Conservation (phyloP, 2,113 vertebrate genomes). For the Ahaetulla prasina region DNA sequence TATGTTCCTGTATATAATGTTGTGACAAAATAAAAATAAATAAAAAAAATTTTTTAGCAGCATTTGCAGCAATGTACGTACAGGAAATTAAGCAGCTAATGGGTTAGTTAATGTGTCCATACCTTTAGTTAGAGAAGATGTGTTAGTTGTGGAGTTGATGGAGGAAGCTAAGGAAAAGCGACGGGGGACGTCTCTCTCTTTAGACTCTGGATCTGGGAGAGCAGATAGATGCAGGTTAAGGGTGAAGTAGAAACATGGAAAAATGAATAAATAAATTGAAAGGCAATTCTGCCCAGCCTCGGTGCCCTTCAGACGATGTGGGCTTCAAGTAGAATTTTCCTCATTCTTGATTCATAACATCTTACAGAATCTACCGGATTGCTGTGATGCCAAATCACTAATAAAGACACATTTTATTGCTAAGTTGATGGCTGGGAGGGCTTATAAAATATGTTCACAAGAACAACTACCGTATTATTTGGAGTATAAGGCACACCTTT, state of each 20-base stretch:
- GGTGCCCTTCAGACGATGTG: background rate
- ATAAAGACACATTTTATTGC: background rate
- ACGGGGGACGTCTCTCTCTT: slow-evolving; percentile 79
- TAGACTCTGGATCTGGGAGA: slow-evolving; percentile 74
- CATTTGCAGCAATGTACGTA: background rate
- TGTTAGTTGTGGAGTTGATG: slow-evolving; percentile 72
- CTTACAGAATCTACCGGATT: background rate
- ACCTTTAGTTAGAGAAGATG: slow-evolving; percentile 85
- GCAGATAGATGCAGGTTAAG: slow-evolving; percentile 64
- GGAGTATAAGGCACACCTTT: no score
- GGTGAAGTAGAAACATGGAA: slow-evolving; percentile 57
- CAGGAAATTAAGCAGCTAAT: slow-evolving; percentile 7
- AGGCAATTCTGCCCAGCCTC: background rate
- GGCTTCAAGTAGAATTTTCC: background rate
- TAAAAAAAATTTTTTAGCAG: no score
- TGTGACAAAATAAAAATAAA: no score
- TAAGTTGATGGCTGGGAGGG: background rate
- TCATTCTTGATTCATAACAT: background rate
- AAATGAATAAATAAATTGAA: slow-evolving; percentile 29
- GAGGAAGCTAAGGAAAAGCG: slow-evolving; percentile 90
- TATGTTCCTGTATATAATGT: no score
- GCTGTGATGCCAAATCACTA: background rate
- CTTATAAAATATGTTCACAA: background rate
- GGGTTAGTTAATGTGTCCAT: slow-evolving; percentile 58
- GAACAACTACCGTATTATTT: no score